Percentiles rank a stretch among this genome's conserved stretches.
Conservation (phyloP, 2,797 vertebrate genomes). For the Dendrocincla tyrannina region DNA sequence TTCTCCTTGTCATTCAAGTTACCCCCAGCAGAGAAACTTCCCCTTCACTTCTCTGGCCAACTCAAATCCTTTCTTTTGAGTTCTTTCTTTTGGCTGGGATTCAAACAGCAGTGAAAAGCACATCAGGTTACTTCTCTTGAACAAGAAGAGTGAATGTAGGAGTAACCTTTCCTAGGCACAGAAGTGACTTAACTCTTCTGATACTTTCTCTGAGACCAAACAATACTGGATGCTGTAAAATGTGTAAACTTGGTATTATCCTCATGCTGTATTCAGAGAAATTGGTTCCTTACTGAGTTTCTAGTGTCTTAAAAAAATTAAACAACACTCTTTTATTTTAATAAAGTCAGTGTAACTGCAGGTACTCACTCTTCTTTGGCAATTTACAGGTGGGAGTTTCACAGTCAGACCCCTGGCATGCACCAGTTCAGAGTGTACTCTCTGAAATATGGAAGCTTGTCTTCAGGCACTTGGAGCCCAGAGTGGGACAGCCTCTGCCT, state of each 20-base stretch:
- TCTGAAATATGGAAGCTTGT: background rate
- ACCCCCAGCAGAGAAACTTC: background rate
- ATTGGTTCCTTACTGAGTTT: background rate
- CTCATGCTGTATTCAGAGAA: background rate
- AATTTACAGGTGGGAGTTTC: background rate
- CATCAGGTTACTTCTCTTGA: background rate
- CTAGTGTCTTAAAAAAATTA: background rate
- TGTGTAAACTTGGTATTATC: background rate
- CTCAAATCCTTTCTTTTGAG: background rate
- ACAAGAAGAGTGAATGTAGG: background rate
- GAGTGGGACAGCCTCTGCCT: background rate
- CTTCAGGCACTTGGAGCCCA: background rate
- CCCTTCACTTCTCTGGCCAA: background rate
- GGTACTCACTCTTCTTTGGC: background rate
- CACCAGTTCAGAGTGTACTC: background rate
- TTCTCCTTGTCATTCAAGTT: background rate
- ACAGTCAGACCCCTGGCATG: background rate
- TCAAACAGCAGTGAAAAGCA: background rate
- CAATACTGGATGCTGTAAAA: background rate
- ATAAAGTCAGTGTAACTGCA: background rate
- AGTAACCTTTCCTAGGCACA: background rate
- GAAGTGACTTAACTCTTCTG: background rate
- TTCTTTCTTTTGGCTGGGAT: background rate
- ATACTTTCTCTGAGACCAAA: background rate
- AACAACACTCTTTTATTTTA: background rate